Evolutionary conservation across 2,797 vertebrate genomes (phyloP).

Genomic region (Esox lucius): DNA sequence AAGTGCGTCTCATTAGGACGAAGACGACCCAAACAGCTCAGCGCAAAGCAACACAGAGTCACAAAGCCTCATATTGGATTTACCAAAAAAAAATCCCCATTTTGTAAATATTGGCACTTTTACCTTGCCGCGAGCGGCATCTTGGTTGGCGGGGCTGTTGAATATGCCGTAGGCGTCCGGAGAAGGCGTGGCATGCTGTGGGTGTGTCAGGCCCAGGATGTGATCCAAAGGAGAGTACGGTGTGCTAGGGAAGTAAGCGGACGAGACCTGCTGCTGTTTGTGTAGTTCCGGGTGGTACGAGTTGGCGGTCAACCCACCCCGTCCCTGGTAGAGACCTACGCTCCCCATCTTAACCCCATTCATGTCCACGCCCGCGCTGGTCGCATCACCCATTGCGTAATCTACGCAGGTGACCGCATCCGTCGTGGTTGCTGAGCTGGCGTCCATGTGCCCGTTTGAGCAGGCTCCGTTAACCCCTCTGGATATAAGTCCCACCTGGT

Average conservation of each 20-base stretch:
- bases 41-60: not conserved
- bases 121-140: slow-evolving; percentile 62
- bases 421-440: slow-evolving; percentile 8
- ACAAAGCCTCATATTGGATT: not conserved
- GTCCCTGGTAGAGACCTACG: slow-evolving; percentile 40
- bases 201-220: slow-evolving; percentile 53
- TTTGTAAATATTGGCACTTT: slow-evolving; percentile 3
- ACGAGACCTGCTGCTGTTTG: slow-evolving; percentile 31
- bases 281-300: slow-evolving; percentile 29
- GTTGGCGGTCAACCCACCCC: slow-evolving; percentile 21
- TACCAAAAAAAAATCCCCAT: not conserved
- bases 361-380: slow-evolving; percentile 4
- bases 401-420: slow-evolving; percentile 19
- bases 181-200: slow-evolving; percentile 39
- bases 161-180: slow-evolving; percentile 55
- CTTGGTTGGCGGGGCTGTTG: slow-evolving; percentile 31
- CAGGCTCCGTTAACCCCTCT: slow-evolving; percentile 35
- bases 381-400: slow-evolving; percentile 26
- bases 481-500: slow-evolving; percentile 10
- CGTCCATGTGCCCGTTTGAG: slow-evolving; percentile 36
- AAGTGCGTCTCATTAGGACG: no score
- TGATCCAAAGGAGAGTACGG: slow-evolving; percentile 59
- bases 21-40: not conserved
- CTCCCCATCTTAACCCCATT: slow-evolving; percentile 27
- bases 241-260: slow-evolving; percentile 36